phyloP scores from a whole-genome alignment of 92 coral and sea anemone species.

The Phenganax stokvisi region DNA sequence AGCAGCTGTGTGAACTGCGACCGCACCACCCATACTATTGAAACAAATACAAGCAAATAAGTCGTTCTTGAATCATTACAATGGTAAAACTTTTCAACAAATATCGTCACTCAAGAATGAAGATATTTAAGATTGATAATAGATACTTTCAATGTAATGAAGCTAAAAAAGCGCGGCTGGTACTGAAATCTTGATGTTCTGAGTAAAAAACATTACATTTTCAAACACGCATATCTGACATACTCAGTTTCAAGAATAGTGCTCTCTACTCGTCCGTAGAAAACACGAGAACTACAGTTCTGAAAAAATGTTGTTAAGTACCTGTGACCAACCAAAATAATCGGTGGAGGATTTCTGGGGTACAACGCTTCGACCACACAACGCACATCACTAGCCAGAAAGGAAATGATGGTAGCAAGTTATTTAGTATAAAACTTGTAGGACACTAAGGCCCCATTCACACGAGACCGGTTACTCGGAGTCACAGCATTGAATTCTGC shows the following conservation, averaged over 20 bases:
- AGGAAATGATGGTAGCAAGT: not conserved
- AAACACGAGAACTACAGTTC: not conserved
- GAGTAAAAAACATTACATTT: no score
- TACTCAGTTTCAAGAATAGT: no score
- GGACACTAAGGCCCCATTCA: not conserved
- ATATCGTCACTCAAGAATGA: not conserved
- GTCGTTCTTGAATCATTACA: not conserved
- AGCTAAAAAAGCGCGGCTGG: no score
- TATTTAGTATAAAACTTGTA: not conserved
- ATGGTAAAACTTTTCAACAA: not conserved
- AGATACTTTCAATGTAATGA: no score
- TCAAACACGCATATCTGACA: no score
- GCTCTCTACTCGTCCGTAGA: not conserved
- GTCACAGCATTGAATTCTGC: no score
- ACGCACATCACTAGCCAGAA: conserved; percentile 64
- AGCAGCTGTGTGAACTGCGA: conserved; percentile 80
- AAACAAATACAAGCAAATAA: not conserved
- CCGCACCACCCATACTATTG: conserved; percentile 96
- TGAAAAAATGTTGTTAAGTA: conserved; percentile 12
- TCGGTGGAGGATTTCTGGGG: conserved; percentile 65
- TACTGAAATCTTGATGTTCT: no score
- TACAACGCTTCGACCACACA: conserved; percentile 60
- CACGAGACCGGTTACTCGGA: not conserved
- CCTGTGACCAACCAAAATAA: conserved; percentile 92
- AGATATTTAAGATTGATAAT: not conserved